Evolutionary conservation across 2,888 invertebrate genomes (phyloP).

Genomic region (Euzophera pinguis): DNA sequence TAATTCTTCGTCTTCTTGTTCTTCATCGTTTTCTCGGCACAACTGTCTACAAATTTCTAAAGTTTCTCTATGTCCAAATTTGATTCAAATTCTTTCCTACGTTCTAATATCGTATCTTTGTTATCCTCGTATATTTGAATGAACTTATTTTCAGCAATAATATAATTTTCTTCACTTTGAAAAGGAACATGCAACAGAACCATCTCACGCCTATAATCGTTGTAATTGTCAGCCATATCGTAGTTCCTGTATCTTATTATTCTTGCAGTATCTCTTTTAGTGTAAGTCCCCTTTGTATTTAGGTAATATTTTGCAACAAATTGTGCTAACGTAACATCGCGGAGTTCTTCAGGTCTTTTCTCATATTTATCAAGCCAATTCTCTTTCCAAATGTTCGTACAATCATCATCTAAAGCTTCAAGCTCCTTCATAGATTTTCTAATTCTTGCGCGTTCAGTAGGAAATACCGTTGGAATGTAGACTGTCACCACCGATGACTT

Average conservation of each 20-base stretch:
- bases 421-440: conserved; percentile 32
- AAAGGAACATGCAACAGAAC: conserved; percentile 42
- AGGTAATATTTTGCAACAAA: neutral
- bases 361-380: conserved; percentile 34
- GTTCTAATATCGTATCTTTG: conserved; percentile 26
- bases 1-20: neutral
- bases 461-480: conserved; percentile 49
- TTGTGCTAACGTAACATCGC: conserved; percentile 26
- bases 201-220: conserved; percentile 43
- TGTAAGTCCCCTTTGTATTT: neutral
- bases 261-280: neutral
- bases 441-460: conserved; percentile 39
- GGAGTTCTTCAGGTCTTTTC: conserved; percentile 29
- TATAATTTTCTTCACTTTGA: conserved; percentile 33
- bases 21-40: no score
- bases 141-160: conserved; percentile 31
- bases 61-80: neutral
- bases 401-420: conserved; percentile 29
- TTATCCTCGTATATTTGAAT: conserved; percentile 27
- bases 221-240: conserved; percentile 25
- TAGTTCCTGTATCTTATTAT: conserved; percentile 39
- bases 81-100: neutral
- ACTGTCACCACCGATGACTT: conserved; percentile 31
- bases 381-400: conserved; percentile 35
- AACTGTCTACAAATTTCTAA: no score